These are phyloP conservation scores for Nymphalis c-album DNA, from an alignment of 2,888 invertebrate species.

Conservation along the genomic window DNA sequence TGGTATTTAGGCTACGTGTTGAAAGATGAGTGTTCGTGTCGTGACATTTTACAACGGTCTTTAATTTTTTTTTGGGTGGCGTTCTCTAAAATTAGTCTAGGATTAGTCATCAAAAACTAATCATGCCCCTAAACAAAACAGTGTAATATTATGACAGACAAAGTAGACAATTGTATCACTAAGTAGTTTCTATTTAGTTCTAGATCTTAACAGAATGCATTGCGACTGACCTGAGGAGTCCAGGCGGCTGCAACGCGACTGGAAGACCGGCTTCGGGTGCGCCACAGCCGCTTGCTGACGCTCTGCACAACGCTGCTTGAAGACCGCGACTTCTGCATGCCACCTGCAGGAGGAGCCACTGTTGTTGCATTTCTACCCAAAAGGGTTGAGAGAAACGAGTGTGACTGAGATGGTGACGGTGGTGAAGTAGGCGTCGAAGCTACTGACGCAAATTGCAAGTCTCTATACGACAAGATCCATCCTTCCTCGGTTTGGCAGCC, in stretches of 20 bases:
- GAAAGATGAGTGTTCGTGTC: slow-evolving; percentile 24
- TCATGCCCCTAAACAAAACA: slow-evolving; percentile 23
- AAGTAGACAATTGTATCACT: no score
- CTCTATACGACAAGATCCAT: slow-evolving; percentile 83
- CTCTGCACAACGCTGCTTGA: slow-evolving; percentile 93
- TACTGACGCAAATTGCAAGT: slow-evolving; percentile 62
- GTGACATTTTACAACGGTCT: slow-evolving; percentile 18
- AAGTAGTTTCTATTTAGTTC: no score
- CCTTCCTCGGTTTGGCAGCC: slow-evolving; percentile 89
- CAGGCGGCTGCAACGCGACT: slow-evolving; percentile 86
- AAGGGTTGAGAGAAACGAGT: slow-evolving; percentile 69
- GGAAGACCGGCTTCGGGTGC: slow-evolving; percentile 91
- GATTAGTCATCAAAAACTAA: slow-evolving; percentile 21
- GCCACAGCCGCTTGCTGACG: slow-evolving; percentile 92
- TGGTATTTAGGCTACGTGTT: slow-evolving; percentile 21
- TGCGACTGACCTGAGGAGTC: slow-evolving; percentile 91
- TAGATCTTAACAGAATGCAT: slow-evolving; percentile 44
- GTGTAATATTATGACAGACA: neutral
- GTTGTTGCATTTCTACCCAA: slow-evolving; percentile 64
- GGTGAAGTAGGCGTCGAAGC: slow-evolving; percentile 77
- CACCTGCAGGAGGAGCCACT: slow-evolving; percentile 78
- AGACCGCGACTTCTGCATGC: slow-evolving; percentile 95
- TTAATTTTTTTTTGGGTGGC: slow-evolving; percentile 18
- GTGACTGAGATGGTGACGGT: slow-evolving; percentile 76
- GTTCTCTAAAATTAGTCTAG: slow-evolving; percentile 12